Evolutionary conservation across 2,113 vertebrate genomes (phyloP).

Genomic region (Montifringilla adamsi): DNA sequence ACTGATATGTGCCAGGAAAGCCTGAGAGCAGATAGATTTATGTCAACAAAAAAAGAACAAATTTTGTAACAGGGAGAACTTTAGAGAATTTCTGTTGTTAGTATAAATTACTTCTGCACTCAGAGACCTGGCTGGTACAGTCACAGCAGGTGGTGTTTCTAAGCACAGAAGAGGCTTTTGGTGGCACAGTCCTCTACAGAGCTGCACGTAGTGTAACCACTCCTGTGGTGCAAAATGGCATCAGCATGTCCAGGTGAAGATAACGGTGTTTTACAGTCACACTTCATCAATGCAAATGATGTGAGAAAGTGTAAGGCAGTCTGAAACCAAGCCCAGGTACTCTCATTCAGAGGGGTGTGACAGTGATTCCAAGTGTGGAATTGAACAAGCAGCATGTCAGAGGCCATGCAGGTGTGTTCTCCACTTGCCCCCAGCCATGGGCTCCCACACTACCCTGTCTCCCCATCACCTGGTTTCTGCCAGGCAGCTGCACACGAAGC

Average conservation of each 20-base stretch:
- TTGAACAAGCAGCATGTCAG: neutral
- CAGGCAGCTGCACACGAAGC: neutral
- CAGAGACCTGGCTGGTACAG: neutral
- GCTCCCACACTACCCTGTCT: neutral
- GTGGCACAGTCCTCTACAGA: neutral
- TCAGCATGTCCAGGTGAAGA: neutral
- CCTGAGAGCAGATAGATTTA: neutral
- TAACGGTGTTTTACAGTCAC: neutral
- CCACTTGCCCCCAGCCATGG: neutral
- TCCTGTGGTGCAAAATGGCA: neutral
- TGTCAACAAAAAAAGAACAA: neutral
- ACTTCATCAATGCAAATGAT: neutral
- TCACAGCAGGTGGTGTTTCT: neutral
- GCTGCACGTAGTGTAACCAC: neutral
- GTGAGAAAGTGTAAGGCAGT: neutral
- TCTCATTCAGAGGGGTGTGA: neutral
- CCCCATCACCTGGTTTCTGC: neutral
- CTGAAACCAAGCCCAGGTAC: neutral
- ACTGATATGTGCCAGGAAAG: neutral
- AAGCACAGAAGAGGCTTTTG: neutral
- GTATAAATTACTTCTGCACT: neutral
- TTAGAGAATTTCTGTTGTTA: neutral
- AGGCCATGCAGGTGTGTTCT: neutral
- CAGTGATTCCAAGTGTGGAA: neutral
- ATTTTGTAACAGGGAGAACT: neutral